Conservation (phyloP, 2,113 vertebrate species). For the Mastomys coucha region DNA sequence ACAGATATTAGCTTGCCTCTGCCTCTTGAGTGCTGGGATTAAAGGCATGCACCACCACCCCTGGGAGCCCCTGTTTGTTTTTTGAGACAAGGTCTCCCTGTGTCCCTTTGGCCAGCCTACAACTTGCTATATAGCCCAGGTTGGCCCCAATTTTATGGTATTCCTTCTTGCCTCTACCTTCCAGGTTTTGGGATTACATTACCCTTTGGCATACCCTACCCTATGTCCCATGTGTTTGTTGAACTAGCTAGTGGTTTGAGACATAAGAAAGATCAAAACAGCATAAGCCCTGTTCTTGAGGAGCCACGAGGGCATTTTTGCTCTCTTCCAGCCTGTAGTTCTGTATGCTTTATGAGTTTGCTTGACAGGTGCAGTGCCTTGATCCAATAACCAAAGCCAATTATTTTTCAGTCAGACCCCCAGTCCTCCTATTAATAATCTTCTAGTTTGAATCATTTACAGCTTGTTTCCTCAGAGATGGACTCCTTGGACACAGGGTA, state of each 20-base stretch:
- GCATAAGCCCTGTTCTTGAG: neutral
- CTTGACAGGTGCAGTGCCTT: neutral
- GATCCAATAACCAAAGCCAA: slow-evolving; percentile 13
- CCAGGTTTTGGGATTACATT: neutral
- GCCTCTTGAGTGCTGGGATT: too few species aligned
- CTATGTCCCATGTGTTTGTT: neutral
- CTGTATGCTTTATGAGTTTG: neutral
- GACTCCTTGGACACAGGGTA: neutral
- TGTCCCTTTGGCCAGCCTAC: neutral
- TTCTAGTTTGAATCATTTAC: slow-evolving; percentile 5
- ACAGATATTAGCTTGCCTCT: too few species aligned
- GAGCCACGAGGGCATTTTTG: neutral
- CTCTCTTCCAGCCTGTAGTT: neutral
- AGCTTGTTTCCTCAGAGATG: neutral
- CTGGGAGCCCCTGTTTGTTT: too few species aligned
- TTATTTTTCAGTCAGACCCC: neutral
- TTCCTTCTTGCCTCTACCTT: neutral
- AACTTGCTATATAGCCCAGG: neutral
- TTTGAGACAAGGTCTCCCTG: neutral
- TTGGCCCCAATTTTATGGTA: neutral
- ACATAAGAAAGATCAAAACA: neutral
- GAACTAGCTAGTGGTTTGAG: neutral
- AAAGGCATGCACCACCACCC: too few species aligned
- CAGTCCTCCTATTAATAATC: neutral
- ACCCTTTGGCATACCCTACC: too few species aligned